These are phyloP conservation scores for Corella eumyota DNA, from an alignment of 23 tunicate genomes.

Conservation along the genomic window DNA sequence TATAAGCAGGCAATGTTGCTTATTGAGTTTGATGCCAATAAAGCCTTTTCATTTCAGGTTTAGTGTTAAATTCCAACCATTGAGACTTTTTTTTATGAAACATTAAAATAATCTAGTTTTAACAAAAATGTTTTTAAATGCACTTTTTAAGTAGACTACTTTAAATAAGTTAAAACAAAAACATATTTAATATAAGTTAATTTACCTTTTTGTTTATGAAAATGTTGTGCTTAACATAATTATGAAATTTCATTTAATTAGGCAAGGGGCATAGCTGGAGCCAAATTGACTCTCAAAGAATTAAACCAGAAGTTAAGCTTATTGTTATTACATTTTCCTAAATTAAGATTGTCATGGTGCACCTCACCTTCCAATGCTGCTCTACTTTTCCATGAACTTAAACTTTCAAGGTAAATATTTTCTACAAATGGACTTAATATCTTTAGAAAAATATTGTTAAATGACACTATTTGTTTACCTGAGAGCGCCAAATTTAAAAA, in stretches of 20 bases:
- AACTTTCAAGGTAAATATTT: conserved; percentile 21
- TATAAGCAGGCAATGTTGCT: conserved; percentile 81
- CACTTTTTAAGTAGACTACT: neutral
- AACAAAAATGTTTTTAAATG: neutral
- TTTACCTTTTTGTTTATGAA: neutral
- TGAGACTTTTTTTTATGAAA: too few species aligned
- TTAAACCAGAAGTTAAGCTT: conserved; percentile 69
- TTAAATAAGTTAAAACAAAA: too few species aligned
- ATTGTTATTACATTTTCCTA: conserved; percentile 76
- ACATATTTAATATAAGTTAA: too few species aligned
- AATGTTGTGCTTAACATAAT: neutral
- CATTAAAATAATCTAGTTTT: neutral
- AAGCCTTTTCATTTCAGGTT: conserved; percentile 84
- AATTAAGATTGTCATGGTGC: conserved; percentile 78
- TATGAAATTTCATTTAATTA: neutral
- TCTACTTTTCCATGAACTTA: conserved; percentile 62
- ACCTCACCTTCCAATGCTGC: conserved; percentile 76
- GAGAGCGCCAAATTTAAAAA: neutral
- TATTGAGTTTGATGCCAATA: conserved; percentile 89
- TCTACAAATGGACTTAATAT: neutral
- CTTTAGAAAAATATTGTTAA: neutral
- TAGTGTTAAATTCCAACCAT: too few species aligned
- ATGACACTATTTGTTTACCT: neutral
- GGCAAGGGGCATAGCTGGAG: conserved; percentile 27
- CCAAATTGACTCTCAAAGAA: conserved; percentile 40